These are phyloP conservation scores for Scartelaos histophorus DNA, from an alignment of 2,113 vertebrate species.

Conservation along the genomic window DNA sequence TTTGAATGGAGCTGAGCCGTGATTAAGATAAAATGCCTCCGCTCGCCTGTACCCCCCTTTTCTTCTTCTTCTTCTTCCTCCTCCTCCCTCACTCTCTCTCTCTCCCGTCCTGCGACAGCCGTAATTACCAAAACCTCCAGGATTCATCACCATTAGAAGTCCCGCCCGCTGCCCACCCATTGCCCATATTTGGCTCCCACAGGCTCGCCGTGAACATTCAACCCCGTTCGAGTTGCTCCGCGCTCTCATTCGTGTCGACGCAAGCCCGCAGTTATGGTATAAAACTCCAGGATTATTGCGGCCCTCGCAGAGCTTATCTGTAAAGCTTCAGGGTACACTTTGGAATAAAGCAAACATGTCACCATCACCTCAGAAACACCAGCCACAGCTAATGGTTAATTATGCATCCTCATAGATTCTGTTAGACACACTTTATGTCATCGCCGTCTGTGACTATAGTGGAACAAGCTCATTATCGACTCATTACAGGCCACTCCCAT, in stretches of 20 bases:
- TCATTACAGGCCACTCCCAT: slow-evolving; percentile 4
- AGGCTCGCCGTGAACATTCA: slow-evolving; percentile 61
- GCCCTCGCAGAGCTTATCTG: slow-evolving; percentile 31
- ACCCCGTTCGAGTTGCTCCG: slow-evolving; percentile 34
- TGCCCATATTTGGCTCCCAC: slow-evolving; percentile 47
- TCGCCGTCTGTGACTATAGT: neutral
- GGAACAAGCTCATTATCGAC: slow-evolving; percentile 1
- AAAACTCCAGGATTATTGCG: slow-evolving; percentile 38
- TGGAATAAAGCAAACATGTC: slow-evolving; percentile 27
- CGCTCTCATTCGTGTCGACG: slow-evolving; percentile 45
- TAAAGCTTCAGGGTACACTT: slow-evolving; percentile 23
- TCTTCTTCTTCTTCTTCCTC: no score
- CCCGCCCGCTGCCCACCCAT: slow-evolving; percentile 66
- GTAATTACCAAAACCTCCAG: slow-evolving; percentile 74
- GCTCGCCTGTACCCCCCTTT: slow-evolving; percentile 24
- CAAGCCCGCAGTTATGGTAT: slow-evolving; percentile 39
- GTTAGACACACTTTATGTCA: neutral
- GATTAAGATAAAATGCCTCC: slow-evolving; percentile 78
- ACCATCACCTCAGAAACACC: slow-evolving; percentile 26
- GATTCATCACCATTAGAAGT: slow-evolving; percentile 74
- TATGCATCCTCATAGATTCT: slow-evolving; percentile 21
- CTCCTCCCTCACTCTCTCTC: slow-evolving; percentile 4
- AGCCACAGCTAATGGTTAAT: slow-evolving; percentile 21
- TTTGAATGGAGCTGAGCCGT: slow-evolving; percentile 73
- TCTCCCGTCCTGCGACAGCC: slow-evolving; percentile 64